phyloP scores from a whole-genome alignment of 2,888 invertebrate species.

The Drosophila multiciliata region DNA sequence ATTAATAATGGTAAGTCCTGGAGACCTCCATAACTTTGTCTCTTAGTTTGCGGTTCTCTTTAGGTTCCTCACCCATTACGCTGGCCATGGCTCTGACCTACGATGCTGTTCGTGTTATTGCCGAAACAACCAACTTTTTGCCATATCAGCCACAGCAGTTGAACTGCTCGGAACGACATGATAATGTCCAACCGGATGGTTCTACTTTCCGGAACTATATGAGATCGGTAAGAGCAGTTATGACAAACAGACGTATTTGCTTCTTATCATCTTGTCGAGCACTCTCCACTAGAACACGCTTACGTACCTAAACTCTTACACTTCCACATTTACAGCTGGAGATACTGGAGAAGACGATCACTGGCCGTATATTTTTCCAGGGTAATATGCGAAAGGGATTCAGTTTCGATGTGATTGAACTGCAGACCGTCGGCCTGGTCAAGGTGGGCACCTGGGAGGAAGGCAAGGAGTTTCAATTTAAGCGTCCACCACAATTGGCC shows the following conservation, averaged over 20 bases:
- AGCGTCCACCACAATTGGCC: conserved; percentile 84
- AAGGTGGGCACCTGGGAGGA: conserved; percentile 90
- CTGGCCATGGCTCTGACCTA: conserved; percentile 92
- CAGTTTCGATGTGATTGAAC: conserved; percentile 88
- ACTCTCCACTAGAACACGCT: neutral
- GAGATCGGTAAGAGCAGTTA: conserved; percentile 73
- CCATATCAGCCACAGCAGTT: conserved; percentile 86
- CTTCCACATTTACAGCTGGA: conserved; percentile 45
- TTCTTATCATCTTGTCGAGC: neutral
- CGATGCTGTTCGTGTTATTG: conserved; percentile 93
- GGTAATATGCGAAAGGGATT: conserved; percentile 90
- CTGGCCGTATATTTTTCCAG: conserved; percentile 92
- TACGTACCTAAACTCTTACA: neutral
- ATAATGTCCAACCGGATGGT: conserved; percentile 90
- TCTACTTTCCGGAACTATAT: conserved; percentile 93
- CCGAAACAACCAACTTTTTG: conserved; percentile 90
- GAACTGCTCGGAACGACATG: conserved; percentile 87
- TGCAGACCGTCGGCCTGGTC: conserved; percentile 87
- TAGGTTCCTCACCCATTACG: conserved; percentile 79
- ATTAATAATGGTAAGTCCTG: conserved; percentile 39
- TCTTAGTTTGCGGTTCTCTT: no score
- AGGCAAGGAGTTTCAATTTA: conserved; percentile 87
- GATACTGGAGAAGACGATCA: conserved; percentile 86
- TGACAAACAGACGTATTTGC: neutral
- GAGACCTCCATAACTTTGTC: fast-evolving